These are phyloP conservation scores for Nymphalis io DNA, from an alignment of 1,140 invertebrate species.

Conservation along the genomic window DNA sequence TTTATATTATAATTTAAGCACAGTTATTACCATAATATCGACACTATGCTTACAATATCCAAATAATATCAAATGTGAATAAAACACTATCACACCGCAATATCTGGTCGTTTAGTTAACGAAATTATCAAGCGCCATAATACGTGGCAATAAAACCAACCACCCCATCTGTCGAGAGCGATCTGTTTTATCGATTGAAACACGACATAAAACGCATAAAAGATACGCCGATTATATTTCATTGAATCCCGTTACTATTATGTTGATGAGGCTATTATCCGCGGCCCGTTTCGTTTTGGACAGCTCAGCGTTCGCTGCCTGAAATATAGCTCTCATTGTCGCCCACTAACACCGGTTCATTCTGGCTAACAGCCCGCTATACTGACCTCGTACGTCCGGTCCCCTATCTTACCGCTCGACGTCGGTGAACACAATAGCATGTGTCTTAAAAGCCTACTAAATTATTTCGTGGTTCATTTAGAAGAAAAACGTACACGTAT, in stretches of 20 bases:
- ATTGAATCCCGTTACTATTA: conserved; percentile 34
- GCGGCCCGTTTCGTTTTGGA: conserved; percentile 44
- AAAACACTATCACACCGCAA: conserved; percentile 8
- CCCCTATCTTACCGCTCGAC: conserved; percentile 39
- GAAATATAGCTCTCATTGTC: conserved; percentile 67
- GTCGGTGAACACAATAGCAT: conserved; percentile 25
- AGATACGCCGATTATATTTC: conserved; percentile 35
- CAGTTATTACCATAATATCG: background rate
- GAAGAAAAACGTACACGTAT: conserved; percentile 15
- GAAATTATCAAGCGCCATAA: conserved; percentile 18
- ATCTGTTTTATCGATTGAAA: conserved; percentile 29
- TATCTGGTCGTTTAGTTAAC: conserved; percentile 16
- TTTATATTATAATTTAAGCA: no score
- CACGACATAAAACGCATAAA: conserved; percentile 35
- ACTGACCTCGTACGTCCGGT: conserved; percentile 56
- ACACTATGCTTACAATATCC: background rate
- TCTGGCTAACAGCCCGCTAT: conserved; percentile 59
- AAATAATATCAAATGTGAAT: conserved; percentile 22
- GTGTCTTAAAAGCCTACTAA: conserved; percentile 32
- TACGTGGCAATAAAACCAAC: conserved; percentile 13
- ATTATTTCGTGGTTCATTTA: conserved; percentile 15
- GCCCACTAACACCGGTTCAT: conserved; percentile 62
- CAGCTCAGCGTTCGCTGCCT: conserved; percentile 40
- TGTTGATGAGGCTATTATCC: conserved; percentile 39
- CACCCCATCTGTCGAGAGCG: background rate